Evolutionary conservation across 2,113 vertebrate genomes (phyloP), one percentile per base, ranked within the genome.

Genomic region (Hucho hucho): DNA sequence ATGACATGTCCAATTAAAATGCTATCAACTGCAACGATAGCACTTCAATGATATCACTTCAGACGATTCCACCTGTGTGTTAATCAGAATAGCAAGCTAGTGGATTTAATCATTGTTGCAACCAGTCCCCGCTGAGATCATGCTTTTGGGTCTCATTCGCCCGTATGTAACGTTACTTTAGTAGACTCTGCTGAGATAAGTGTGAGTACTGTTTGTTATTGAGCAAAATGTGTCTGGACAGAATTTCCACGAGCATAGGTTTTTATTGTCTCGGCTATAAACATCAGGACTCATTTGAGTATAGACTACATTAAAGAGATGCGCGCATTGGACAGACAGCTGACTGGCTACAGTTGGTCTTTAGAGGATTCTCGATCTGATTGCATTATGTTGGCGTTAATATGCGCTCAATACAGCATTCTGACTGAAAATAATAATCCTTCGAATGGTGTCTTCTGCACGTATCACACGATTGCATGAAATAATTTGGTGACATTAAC

Each of bases 51-150:
- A 26, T 79, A 66, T 70, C 58, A 58, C 67, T 74, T 75, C 58
- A 70, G 82, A 83, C 82, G 72, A 84, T 81, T 87, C 83, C 88
- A 88, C 87, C 86, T 86, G 89, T 73, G 82, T 79, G 75, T 49
- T 74, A 6, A 53, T 28, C 58, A 2, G 59, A 26, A 25, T 71
- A 64, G 64, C 1, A 67, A 70, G 70, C 32, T 26, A 64, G 49
- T 14, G 61, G 58, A 72, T 73, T 43, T 6, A 16, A 64, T 14
- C 49, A 18, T 53, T 53, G 49, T 53, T 53, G 43, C 4, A 46
- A 46, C 20, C 66, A 43, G 7, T 68, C 28, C 43, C 11, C 22
- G 58, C 4, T 58, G 70, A 22, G 70, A 80, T 69, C 66, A 32
- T 20, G 72, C 4, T 76, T 74, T 75, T 83, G 59, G 22, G 29